Conservation (phyloP, 2,113 vertebrate species). For the Notothenia coriiceps region DNA sequence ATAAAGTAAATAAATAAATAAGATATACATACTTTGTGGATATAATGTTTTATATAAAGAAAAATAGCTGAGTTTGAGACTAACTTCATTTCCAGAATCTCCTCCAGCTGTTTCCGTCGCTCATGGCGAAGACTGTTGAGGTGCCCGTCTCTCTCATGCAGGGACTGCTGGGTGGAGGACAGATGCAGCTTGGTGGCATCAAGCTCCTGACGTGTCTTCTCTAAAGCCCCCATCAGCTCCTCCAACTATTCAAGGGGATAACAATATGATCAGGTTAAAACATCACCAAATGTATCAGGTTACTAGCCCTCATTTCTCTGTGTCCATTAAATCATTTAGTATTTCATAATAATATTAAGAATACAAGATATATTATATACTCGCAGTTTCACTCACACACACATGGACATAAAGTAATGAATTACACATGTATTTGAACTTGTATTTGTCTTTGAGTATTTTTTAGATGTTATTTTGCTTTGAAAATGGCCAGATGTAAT, state of each 20-base stretch:
- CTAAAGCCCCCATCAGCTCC: constrained; percentile 92
- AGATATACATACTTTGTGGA: not conserved
- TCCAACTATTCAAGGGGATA: constrained; percentile 85
- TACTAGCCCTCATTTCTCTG: not conserved
- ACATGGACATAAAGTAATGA: constrained; percentile 6
- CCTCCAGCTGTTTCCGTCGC: constrained; percentile 93
- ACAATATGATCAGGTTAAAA: constrained; percentile 23
- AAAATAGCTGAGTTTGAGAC: constrained; percentile 57
- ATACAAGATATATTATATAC: not conserved
- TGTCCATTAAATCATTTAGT: not conserved
- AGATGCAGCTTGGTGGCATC: constrained; percentile 93
- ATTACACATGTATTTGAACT: constrained; percentile 3
- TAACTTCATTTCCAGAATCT: constrained; percentile 99
- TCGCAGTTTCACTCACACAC: not conserved
- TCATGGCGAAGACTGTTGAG: constrained; percentile 91
- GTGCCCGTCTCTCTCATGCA: constrained; percentile 93
- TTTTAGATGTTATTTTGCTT: not conserved
- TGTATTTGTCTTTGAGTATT: not conserved
- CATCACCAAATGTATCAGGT: not conserved
- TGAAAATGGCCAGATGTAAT: constrained; percentile 23
- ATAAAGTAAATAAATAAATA: not conserved
- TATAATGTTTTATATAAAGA: not conserved
- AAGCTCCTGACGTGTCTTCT: constrained; percentile 95
- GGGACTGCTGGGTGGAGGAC: constrained; percentile 92
- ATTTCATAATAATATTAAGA: not conserved